Conservation (phyloP, 2,888 invertebrate species). For the Cataglyphis altisquamis region DNA sequence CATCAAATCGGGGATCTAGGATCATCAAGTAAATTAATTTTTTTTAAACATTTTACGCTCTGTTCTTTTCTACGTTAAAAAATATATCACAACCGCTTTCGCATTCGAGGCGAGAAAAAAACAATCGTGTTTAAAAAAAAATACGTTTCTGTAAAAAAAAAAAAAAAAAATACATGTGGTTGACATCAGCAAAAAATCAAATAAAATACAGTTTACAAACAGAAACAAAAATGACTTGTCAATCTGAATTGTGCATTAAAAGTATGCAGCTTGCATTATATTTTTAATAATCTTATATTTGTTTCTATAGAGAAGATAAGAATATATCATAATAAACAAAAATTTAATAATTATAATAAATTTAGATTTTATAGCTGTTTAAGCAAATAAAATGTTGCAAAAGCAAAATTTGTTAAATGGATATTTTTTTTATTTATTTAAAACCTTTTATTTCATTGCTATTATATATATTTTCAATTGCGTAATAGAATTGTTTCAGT, state of each 20-base stretch:
- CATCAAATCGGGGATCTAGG: not conserved
- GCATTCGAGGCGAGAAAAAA: slow-evolving; percentile 12
- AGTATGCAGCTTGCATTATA: not conserved
- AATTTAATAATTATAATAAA: not conserved
- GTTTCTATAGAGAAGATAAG: not conserved
- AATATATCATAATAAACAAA: not conserved
- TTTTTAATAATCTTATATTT: not conserved
- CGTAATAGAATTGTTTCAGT: slow-evolving; percentile 13
- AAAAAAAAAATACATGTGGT: not conserved
- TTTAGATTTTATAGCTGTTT: not conserved
- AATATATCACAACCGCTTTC: slow-evolving; percentile 24
- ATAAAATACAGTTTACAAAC: slow-evolving; percentile 15
- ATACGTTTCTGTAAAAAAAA: slow-evolving; percentile 11
- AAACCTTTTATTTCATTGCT: not conserved
- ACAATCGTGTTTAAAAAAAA: not conserved
- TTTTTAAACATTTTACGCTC: not conserved
- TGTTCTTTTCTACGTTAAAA: not conserved
- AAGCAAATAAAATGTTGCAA: not conserved
- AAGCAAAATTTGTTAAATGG: not conserved
- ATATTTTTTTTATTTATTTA: slow-evolving; percentile 10
- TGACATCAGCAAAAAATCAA: not conserved
- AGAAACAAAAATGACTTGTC: not conserved
- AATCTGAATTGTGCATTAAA: not conserved
- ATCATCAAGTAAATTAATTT: slow-evolving; percentile 13
- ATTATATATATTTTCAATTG: slow-evolving; percentile 17